Conservation (phyloP, 2,113 vertebrate species). For the Machaerirhynchus nigripectus region DNA sequence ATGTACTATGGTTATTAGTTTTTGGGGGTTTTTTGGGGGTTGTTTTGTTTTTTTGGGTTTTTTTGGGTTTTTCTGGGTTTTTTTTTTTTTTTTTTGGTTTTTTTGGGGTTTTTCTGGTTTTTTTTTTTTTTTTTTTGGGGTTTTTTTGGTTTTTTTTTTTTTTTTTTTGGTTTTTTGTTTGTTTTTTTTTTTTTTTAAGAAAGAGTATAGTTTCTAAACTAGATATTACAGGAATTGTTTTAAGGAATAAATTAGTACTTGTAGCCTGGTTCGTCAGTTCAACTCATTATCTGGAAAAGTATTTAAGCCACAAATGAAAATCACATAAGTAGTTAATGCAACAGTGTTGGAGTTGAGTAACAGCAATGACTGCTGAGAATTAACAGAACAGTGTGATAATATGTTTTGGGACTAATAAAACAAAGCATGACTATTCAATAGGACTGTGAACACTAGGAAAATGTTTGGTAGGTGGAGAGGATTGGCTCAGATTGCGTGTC, state of each 20-base stretch:
- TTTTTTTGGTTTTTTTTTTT: no score
- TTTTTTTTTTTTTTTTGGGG: no score
- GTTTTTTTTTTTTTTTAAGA: not conserved
- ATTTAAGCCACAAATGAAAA: not conserved
- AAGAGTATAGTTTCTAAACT: not conserved
- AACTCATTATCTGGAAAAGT: not conserved
- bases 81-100: no score
- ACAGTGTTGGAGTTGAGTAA: not conserved
- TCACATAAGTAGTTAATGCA: not conserved
- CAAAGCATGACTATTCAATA: not conserved
- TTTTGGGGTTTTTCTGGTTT: no score
- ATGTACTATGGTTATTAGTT: not conserved
- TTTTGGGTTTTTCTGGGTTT: no score
- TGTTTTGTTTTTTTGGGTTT: no score
- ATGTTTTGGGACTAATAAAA: not conserved
- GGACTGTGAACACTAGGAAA: not conserved
- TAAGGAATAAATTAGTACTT: not conserved
- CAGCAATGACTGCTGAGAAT: not conserved
- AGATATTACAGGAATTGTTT: not conserved
- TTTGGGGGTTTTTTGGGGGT: no score
- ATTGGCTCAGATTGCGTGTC: not conserved
- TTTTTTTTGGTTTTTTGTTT: no score
- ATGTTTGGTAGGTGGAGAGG: not conserved
- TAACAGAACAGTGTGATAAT: not conserved
- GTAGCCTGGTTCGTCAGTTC: not conserved